Conservation (phyloP, 2,113 vertebrate species). For the Boleophthalmus pectinirostris region DNA sequence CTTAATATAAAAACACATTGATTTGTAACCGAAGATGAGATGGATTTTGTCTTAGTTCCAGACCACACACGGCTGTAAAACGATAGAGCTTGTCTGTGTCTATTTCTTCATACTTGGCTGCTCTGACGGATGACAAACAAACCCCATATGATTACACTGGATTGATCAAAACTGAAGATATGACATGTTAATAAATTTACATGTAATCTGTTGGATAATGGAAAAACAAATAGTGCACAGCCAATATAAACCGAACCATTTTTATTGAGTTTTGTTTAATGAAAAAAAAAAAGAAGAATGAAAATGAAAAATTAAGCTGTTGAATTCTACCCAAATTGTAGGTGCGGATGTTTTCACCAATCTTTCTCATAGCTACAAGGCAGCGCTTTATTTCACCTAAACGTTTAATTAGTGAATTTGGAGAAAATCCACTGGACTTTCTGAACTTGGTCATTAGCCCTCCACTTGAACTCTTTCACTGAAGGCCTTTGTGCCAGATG, state of each 20-base stretch:
- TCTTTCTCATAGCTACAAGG: not conserved
- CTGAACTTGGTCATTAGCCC: not conserved
- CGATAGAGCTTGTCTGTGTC: conserved; percentile 16
- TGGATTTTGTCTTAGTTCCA: conserved; percentile 1
- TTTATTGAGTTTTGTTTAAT: no score
- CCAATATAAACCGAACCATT: not conserved
- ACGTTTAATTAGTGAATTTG: conserved; percentile 2
- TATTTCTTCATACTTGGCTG: not conserved
- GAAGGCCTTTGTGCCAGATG: conserved; percentile 2
- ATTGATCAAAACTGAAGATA: not conserved
- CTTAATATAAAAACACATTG: conserved; percentile 4
- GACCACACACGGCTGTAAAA: not conserved
- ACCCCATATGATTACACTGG: not conserved
- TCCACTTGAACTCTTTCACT: conserved; percentile 15
- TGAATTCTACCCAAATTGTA: not conserved
- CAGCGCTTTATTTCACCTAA: not conserved
- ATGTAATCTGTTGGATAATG: not conserved
- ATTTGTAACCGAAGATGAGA: not conserved
- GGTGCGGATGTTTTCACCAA: not conserved
- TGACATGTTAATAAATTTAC: not conserved
- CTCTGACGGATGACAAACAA: conserved; percentile 5
- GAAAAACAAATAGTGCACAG: not conserved
- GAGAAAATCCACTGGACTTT: conserved; percentile 1
- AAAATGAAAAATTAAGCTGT: no score
- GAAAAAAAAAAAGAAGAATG: no score